Conservation (phyloP, 2,113 vertebrate genomes). For the Triplophysa dalaica region DNA sequence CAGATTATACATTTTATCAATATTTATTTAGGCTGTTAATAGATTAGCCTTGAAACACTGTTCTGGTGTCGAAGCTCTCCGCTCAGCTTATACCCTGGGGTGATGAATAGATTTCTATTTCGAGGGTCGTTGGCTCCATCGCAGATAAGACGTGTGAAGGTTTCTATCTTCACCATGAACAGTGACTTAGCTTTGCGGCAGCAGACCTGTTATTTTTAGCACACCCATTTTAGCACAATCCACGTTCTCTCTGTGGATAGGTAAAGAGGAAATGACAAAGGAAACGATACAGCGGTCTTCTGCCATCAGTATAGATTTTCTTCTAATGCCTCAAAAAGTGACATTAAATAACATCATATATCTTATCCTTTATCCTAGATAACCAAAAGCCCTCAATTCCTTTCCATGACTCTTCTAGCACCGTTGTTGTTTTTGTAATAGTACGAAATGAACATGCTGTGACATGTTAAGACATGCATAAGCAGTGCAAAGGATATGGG, state of each 20-base stretch:
- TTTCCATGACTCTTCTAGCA: neutral
- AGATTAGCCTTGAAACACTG: constrained; percentile 20
- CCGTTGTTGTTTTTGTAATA: neutral
- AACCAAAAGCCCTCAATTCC: no score
- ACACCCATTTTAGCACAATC: neutral
- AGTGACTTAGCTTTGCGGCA: neutral
- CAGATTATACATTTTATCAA: constrained; percentile 12
- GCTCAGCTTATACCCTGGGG: neutral
- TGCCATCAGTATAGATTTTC: neutral
- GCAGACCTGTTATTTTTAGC: constrained; percentile 37
- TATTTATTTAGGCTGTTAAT: constrained; percentile 25
- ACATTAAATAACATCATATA: no score
- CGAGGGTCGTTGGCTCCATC: neutral
- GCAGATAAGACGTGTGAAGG: neutral
- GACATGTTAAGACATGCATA: no score
- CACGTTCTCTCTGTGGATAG: neutral
- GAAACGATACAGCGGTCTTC: neutral
- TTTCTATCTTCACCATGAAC: neutral
- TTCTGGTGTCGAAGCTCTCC: neutral
- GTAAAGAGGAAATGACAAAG: neutral
- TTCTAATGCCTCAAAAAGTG: neutral
- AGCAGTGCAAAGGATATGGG: no score
- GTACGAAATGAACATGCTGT: no score
- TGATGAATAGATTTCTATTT: constrained; percentile 23
- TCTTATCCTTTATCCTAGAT: no score